Conservation (phyloP, 2,113 vertebrate genomes). For the Myodes glareolus region DNA sequence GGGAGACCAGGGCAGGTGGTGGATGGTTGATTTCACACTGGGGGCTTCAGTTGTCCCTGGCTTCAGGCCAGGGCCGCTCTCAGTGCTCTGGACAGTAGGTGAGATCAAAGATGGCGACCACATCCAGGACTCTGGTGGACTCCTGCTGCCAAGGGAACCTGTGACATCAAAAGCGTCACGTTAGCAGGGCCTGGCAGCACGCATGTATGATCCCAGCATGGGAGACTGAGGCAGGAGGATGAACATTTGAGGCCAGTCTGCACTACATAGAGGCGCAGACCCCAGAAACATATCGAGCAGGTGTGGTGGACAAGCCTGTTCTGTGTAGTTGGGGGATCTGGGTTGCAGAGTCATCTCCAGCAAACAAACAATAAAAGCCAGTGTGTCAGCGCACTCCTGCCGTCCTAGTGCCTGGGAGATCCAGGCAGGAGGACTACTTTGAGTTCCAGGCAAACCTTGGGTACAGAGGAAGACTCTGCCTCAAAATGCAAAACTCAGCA, state of each 20-base stretch:
- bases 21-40: not conserved
- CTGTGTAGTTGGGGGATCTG: not conserved
- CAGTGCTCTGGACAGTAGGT: not conserved
- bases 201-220: no score
- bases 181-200: not conserved
- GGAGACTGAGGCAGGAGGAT: not conserved
- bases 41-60: not conserved
- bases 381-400: not conserved
- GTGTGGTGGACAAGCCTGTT: not conserved
- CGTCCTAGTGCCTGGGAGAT: not conserved
- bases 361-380: not conserved
- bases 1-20: not conserved
- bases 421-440: not conserved
- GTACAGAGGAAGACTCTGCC: not conserved
- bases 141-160: conserved; percentile 58
- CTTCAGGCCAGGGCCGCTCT: not conserved
- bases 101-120: not conserved
- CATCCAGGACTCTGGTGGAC: conserved; percentile 46
- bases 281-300: not conserved
- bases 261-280: no score
- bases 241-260: not conserved
- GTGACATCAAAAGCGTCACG: not conserved
- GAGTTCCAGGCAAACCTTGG: not conserved
- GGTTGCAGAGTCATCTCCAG: not conserved
- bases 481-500: not conserved